phyloP scores from a whole-genome alignment of 2,797 vertebrate genomes.

The Mus minutoides region DNA sequence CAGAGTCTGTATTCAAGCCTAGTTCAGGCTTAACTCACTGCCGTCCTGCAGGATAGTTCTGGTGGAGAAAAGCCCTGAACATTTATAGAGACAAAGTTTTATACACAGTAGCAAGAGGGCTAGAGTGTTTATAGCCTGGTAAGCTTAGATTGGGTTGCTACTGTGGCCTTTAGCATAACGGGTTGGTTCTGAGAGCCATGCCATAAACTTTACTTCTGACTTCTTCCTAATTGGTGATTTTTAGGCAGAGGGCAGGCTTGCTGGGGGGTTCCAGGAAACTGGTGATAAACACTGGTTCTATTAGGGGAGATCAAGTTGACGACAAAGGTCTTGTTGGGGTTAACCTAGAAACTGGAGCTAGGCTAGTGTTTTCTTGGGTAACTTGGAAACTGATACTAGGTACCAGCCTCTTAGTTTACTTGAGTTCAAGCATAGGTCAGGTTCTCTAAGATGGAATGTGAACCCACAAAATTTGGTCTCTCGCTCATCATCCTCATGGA shows the following conservation, averaged over 20 bases:
- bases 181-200: background rate
- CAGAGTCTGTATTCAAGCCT: background rate
- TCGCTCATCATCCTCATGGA: background rate
- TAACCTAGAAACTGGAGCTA: background rate
- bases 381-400: background rate
- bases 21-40: background rate
- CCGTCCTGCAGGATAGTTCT: background rate
- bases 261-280: background rate
- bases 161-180: background rate
- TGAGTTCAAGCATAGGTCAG: background rate
- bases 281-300: background rate
- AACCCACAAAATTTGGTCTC: background rate
- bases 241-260: background rate
- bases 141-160: background rate
- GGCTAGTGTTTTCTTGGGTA: background rate
- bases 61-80: background rate
- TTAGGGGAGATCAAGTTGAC: background rate
- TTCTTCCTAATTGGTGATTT: background rate
- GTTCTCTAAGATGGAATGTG: background rate
- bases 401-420: background rate
- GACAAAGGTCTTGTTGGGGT: background rate
- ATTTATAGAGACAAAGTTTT: background rate
- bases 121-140: background rate
- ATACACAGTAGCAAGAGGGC: background rate
- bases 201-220: background rate